Evolutionary conservation across 2,113 vertebrate species (phyloP), one percentile per base, ranked within the genome.

Genomic region (Dicrurus megarhynchus): DNA sequence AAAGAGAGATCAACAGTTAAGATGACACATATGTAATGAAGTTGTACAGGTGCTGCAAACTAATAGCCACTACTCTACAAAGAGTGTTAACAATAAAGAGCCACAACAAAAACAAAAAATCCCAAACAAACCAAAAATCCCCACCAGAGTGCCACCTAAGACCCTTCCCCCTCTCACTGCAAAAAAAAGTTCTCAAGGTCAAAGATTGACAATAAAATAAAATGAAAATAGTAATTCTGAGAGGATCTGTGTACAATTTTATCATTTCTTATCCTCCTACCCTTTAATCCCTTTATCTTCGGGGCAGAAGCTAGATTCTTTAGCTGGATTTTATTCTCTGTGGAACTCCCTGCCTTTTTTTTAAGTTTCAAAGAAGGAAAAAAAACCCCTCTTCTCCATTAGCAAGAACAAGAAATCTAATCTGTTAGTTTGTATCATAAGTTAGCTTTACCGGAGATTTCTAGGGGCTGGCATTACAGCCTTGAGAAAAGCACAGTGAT

Each of bases 1-100:
- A 94, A 89, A 83, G 87, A 81, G 47, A 84, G 10, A 55, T 65
- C 69, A 64, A 57, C 35, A 87, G 37, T 50, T 61, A 27, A 71
- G 65, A 60, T 41, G 68, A 57, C 46, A 75, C 30, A 27, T 2
- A 63, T 5, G 9, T 16, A 65, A 35, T 55, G 6, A 84, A 77
- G 42, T 9, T 89, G 64, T 15, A 91, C 11, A 63, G 26, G 11
- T 73, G 33, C 27, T 85, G 44, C 32, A 90, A 85, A 94, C n/a
- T 11, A 60, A 56, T 2, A 83, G 63, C 8, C 24, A 57, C 24
- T 81, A 42, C 11, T n/a, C 35, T 42, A 80, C 6, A 42, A 82
- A 71, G 9, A 2, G 9, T 41, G 15, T 75, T 75, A 81, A 64
- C 71, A 90, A 27, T 12, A 10, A 57, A 82, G 73, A 27, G 0